Conservation (phyloP, 2,888 invertebrate genomes). For the Lasioglossum villosulum region DNA sequence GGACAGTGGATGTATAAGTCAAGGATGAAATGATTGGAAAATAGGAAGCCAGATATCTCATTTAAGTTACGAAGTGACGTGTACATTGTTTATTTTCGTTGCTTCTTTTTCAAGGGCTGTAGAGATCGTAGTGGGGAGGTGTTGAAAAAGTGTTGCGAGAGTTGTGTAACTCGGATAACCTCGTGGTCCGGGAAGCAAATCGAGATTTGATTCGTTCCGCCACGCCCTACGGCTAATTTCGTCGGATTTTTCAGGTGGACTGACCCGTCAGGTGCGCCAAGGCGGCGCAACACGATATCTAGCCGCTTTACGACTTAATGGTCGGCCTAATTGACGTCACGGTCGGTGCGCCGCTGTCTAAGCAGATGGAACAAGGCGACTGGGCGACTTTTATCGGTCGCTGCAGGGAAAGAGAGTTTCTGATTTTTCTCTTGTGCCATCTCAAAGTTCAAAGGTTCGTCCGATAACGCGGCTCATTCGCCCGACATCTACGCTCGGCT, state of each 20-base stretch:
- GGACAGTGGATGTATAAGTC: neutral
- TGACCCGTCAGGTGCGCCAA: slow-evolving; percentile 16
- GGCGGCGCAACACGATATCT: slow-evolving; percentile 33
- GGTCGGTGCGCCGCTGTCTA: slow-evolving; percentile 52
- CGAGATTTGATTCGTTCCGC: neutral
- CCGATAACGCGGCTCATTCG: slow-evolving; percentile 61
- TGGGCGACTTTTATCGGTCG: slow-evolving; percentile 43
- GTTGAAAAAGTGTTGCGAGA: neutral
- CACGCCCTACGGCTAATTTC: neutral
- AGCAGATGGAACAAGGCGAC: slow-evolving; percentile 57
- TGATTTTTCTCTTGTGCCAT: slow-evolving; percentile 59
- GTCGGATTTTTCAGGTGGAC: neutral
- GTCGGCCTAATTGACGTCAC: slow-evolving; percentile 59
- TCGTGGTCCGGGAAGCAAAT: neutral
- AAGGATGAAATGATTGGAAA: neutral
- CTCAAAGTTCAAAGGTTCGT: slow-evolving; percentile 73
- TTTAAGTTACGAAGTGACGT: no score
- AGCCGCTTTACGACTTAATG: slow-evolving; percentile 52
- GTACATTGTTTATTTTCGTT: no score
- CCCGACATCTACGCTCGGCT: slow-evolving; percentile 54
- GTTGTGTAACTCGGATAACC: neutral
- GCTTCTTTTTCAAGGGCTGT: neutral
- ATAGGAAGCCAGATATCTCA: no score
- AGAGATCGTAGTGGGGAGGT: neutral
- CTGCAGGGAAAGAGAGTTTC: slow-evolving; percentile 39